phyloP scores from a whole-genome alignment of 2,888 invertebrate species.

The Koerneria pararmatus region DNA sequence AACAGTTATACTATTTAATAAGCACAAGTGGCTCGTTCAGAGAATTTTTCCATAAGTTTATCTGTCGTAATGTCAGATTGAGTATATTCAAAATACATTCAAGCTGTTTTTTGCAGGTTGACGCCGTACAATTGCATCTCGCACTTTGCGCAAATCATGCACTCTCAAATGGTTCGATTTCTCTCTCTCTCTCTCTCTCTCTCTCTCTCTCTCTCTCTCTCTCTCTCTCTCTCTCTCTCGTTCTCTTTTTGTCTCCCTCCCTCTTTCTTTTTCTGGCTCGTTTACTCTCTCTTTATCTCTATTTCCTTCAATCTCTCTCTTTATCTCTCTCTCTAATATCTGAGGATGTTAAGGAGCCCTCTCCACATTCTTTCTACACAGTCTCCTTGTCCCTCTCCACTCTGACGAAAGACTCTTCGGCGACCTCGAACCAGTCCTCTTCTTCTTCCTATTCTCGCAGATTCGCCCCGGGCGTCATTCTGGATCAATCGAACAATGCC shows the following conservation, averaged over 20 bases:
- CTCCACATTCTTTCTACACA: not conserved
- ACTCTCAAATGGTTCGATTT: conserved; percentile 39
- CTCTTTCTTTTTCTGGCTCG: not conserved
- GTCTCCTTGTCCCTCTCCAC: conserved; percentile 1
- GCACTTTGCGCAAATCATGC: conserved; percentile 43
- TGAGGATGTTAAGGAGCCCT: conserved; percentile 6
- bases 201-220: not conserved
- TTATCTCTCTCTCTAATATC: not conserved
- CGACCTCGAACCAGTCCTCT: too few species aligned
- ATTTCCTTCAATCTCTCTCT: not conserved
- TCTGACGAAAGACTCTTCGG: not conserved
- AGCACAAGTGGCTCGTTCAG: too few species aligned
- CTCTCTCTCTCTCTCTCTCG: not conserved
- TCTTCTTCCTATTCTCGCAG: too few species aligned
- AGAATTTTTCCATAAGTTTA: too few species aligned
- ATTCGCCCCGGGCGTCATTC: too few species aligned
- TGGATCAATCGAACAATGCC: too few species aligned
- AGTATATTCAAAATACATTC: too few species aligned
- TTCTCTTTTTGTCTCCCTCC: not conserved
- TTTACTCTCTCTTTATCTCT: not conserved
- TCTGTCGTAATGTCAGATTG: too few species aligned
- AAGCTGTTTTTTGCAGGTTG: conserved; percentile 29
- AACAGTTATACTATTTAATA: too few species aligned
- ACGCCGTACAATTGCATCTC: conserved; percentile 31
- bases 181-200: not conserved